Conservation (phyloP, 1,140 invertebrate species). For the Gyrodactylus bullatarudis region DNA sequence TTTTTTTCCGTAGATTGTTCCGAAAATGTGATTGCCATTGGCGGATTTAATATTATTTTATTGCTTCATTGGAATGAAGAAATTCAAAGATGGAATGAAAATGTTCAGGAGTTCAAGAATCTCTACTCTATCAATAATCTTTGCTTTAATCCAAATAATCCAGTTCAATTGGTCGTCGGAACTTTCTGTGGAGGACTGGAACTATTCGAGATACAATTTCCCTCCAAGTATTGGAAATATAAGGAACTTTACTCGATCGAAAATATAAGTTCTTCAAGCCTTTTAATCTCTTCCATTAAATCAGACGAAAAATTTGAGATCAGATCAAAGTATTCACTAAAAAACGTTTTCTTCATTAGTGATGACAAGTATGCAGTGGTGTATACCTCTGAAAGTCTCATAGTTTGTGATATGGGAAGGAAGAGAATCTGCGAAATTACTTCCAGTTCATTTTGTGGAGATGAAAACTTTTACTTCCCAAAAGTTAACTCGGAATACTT, state of each 20-base stretch:
- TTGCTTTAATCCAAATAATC: neutral
- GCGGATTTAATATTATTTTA: neutral
- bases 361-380: no score
- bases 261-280: neutral
- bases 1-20: neutral
- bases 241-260: neutral
- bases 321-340: no score
- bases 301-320: neutral
- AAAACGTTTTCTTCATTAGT: no score
- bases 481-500: no score
- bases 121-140: neutral
- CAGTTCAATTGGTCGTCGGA: no score
- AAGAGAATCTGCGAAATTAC: no score
- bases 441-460: no score
- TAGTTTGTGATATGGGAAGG: no score
- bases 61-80: neutral
- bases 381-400: no score
- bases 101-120: neutral
- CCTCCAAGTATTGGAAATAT: neutral
- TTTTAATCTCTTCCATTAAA: neutral
- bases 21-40: neutral
- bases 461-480: no score
- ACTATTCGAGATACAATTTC: no score
- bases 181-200: no score
- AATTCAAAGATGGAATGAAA: neutral